Evolutionary conservation across 2,888 invertebrate genomes (phyloP).

Genomic region (Tortrix viridana): DNA sequence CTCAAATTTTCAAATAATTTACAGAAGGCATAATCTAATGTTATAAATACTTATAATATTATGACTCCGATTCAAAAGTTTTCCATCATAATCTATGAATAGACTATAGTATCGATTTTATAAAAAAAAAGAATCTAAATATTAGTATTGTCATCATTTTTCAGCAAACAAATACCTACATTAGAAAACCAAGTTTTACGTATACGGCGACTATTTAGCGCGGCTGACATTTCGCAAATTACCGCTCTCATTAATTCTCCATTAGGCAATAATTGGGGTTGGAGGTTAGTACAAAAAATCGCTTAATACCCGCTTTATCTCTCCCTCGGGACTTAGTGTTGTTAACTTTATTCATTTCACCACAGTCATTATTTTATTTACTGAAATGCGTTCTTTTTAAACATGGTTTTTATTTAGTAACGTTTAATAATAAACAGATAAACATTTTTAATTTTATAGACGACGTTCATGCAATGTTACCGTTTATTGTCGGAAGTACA

Average conservation of each 20-base stretch:
- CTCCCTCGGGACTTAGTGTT: slow-evolving; percentile 22
- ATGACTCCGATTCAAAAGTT: too few species aligned
- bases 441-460: too few species aligned
- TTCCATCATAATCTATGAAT: too few species aligned
- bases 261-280: slow-evolving; percentile 72
- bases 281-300: slow-evolving; percentile 35
- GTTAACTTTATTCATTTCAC: slow-evolving; percentile 17
- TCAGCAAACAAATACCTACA: slow-evolving; percentile 14
- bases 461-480: too few species aligned
- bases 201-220: slow-evolving; percentile 62
- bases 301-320: slow-evolving; percentile 39
- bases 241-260: slow-evolving; percentile 79
- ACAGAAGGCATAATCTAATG: too few species aligned
- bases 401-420: too few species aligned
- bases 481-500: too few species aligned
- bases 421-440: too few species aligned
- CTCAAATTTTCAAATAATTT: too few species aligned
- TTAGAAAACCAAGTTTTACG: slow-evolving; percentile 10
- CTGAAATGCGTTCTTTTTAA: background rate
- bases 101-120: too few species aligned
- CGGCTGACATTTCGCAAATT: slow-evolving; percentile 79
- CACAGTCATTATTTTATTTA: slow-evolving; percentile 10
- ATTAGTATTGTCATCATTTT: background rate
- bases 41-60: too few species aligned
- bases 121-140: too few species aligned